phyloP scores from a whole-genome alignment of 2,888 invertebrate species.

The Conchocele bisecta region DNA sequence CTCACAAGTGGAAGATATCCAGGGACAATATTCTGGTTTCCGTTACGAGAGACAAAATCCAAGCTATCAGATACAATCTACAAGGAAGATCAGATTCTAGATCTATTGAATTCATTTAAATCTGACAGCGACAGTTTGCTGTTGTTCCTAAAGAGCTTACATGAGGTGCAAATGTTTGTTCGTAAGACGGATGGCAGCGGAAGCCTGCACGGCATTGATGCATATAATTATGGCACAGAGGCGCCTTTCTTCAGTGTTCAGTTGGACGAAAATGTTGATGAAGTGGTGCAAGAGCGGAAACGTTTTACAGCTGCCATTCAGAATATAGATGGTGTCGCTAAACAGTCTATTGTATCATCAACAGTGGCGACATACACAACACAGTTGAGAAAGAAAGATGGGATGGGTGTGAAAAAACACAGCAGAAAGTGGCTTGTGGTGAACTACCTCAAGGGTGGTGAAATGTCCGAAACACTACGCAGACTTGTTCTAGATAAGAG shows the following conservation, averaged over 20 bases:
- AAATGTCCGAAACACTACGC: conserved; percentile 45
- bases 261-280: conserved; percentile 1
- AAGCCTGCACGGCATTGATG: too few species aligned
- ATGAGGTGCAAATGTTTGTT: conserved; percentile 68
- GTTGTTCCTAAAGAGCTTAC: conserved; percentile 74
- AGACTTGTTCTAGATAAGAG: conserved; percentile 29
- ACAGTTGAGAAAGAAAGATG: not conserved
- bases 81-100: conserved; percentile 59
- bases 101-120: conserved; percentile 69
- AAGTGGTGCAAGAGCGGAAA: not conserved
- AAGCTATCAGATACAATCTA: conserved; percentile 70
- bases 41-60: conserved; percentile 67
- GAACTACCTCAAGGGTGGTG: conserved; percentile 56
- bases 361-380: conserved; percentile 5
- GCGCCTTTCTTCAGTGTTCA: not conserved
- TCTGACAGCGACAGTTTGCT: conserved; percentile 71
- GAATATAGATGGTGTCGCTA: not conserved
- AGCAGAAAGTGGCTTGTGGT: conserved; percentile 54
- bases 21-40: conserved; percentile 78
- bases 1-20: conserved; percentile 59
- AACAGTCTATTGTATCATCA: not conserved
- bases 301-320: not conserved
- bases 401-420: not conserved
- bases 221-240: conserved; percentile 1
- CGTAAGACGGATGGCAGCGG: too few species aligned